Conservation (phyloP, 2,888 invertebrate species). For the Melangyna quadrimaculata region DNA sequence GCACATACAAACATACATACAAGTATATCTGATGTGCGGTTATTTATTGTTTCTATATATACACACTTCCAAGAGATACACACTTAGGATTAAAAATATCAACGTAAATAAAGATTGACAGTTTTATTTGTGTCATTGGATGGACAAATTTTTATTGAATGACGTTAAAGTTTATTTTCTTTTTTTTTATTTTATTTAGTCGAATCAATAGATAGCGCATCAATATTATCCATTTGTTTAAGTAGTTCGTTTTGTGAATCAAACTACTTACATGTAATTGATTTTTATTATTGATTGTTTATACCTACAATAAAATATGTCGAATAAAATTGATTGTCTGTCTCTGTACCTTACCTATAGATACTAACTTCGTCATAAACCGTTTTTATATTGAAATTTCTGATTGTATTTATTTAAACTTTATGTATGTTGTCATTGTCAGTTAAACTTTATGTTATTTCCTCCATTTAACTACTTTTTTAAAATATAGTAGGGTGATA, state of each 20-base stretch:
- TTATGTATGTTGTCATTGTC: no score
- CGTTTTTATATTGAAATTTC: no score
- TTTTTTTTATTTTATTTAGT: neutral
- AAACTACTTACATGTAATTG: neutral
- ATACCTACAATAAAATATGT: slow-evolving; percentile 1
- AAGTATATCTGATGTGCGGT: neutral
- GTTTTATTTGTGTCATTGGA: slow-evolving; percentile 43
- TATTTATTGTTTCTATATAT: neutral
- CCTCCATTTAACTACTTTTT: no score
- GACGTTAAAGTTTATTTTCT: slow-evolving; percentile 5
- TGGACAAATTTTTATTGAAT: slow-evolving; percentile 46
- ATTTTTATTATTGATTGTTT: slow-evolving; percentile 41
- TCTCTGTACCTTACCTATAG: no score
- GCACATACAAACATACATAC: no score
- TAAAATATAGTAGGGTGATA: no score
- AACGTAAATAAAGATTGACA: slow-evolving; percentile 54
- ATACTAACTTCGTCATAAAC: slow-evolving; percentile 39
- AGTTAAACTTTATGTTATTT: no score
- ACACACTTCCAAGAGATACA: neutral
- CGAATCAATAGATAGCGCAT: neutral
- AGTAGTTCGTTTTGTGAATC: neutral
- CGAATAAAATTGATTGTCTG: neutral
- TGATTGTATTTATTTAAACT: no score
- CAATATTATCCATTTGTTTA: neutral
- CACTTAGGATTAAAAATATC: slow-evolving; percentile 21